Evolutionary conservation across 2,888 invertebrate genomes (phyloP).

Genomic region (Euphydryas editha): DNA sequence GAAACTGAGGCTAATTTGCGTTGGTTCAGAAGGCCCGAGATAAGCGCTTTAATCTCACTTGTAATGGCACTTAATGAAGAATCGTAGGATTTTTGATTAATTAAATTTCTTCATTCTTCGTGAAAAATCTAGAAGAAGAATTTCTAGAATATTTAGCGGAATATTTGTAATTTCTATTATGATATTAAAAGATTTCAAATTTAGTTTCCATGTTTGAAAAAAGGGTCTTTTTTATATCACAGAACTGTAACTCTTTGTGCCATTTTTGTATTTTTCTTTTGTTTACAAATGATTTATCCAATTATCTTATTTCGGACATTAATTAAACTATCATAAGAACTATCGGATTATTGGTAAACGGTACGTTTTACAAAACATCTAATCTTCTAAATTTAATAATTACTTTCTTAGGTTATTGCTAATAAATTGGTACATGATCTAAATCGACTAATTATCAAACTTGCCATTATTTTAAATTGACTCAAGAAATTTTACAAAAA

Average conservation of each 20-base stretch:
- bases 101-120: neutral
- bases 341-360: neutral
- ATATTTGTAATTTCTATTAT: neutral
- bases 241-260: constrained; percentile 1
- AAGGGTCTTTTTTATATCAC: constrained; percentile 3
- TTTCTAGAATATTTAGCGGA: neutral
- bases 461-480: no score
- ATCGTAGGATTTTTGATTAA: neutral
- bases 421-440: no score
- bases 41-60: neutral
- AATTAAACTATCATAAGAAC: constrained; percentile 11
- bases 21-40: neutral
- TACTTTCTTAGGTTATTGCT: neutral
- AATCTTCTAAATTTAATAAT: neutral
- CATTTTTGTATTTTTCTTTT: neutral
- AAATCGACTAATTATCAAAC: no score
- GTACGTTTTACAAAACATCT: neutral
- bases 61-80: constrained; percentile 3
- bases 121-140: neutral
- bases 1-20: neutral
- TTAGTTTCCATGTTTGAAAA: neutral
- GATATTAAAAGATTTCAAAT: neutral
- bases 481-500: no score
- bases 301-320: constrained; percentile 5
- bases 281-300: neutral